Base-by-base conservation (phyloP, 2,113 vertebrate genomes). In the Sialia sialis region DNA sequence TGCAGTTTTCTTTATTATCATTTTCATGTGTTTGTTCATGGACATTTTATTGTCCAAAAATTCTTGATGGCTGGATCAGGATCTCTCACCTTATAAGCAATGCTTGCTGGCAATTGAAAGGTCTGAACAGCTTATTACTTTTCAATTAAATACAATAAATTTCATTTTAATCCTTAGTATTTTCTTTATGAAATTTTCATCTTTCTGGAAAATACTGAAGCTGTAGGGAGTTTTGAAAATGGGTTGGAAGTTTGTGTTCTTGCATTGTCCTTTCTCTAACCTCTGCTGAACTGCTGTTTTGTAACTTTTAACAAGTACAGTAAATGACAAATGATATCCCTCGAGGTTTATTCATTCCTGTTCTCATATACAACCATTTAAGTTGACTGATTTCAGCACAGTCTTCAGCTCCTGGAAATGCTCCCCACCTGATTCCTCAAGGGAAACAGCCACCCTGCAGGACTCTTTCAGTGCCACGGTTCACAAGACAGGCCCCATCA, bases 251-350 rank as follows among this genome's bases (percentile, higher is more conserved):
- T 93, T 87, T 94, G 75, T 93, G 52, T 92, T 85, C 80, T 78
- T 87, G 63, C 27, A 16, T 19, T 92, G 88, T 91, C 93, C 88
- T 96, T 93, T 91, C 70, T 77, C 34, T 82, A 92, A 95, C 96
- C 95, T 96, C 86, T 93, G 78, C 81, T 90, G 79, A 87, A 81
- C 52, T 78, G 91, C 90, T 94, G 52, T 66, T 93, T 87, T 75
- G 92, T 88, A 96, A 95, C 90, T 97, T 96, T 91, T 95, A 97
- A 94, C 87, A 95, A 95, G 93, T 93, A n/a, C 44, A 49, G 54
- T 85, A 96, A 95, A 94, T 95, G 87, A 96, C 92, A 96, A 96
- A 97, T 95, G 36, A 80, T 87, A 84, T 95, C 95, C 94, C 93
- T 95, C 5, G 74, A 93, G 89, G 92, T 94, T 95, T 91, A 86